Percentiles rank a stretch among this genome's conserved stretches.
These are phyloP conservation scores for Lamprologus speciosus DNA, from an alignment of 2,113 vertebrate genomes.

Conservation along the genomic window DNA sequence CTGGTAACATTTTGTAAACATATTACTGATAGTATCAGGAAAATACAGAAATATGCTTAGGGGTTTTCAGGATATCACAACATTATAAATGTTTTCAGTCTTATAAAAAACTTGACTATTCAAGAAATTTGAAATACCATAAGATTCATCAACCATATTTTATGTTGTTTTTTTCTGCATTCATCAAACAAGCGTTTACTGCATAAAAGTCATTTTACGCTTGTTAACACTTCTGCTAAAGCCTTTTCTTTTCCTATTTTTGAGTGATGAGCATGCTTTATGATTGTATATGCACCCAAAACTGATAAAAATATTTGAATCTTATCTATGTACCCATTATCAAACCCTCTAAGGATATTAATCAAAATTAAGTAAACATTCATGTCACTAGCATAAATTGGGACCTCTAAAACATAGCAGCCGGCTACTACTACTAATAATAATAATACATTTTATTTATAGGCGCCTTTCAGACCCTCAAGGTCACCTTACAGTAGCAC, in stretches of 20 bases:
- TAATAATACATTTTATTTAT: too few species aligned
- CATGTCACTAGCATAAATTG: background rate
- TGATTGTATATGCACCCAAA: background rate
- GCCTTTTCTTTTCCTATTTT: background rate
- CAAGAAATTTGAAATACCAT: background rate
- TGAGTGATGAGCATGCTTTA: background rate
- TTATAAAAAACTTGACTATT: background rate
- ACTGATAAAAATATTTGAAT: background rate
- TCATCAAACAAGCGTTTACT: background rate
- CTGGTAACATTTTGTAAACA: background rate
- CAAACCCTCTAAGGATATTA: background rate
- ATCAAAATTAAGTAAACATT: background rate
- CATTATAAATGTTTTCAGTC: background rate
- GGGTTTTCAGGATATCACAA: background rate
- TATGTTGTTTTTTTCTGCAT: background rate
- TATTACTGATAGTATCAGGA: background rate
- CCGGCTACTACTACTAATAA: accelerated
- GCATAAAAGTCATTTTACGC: background rate
- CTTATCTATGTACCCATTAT: background rate
- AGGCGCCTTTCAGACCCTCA: too few species aligned
- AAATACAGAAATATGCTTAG: background rate
- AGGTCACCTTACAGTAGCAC: too few species aligned
- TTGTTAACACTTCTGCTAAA: background rate
- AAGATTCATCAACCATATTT: background rate
- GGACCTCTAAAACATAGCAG: background rate